Conservation (phyloP, 2,888 invertebrate genomes). For the Aphrophora alni region DNA sequence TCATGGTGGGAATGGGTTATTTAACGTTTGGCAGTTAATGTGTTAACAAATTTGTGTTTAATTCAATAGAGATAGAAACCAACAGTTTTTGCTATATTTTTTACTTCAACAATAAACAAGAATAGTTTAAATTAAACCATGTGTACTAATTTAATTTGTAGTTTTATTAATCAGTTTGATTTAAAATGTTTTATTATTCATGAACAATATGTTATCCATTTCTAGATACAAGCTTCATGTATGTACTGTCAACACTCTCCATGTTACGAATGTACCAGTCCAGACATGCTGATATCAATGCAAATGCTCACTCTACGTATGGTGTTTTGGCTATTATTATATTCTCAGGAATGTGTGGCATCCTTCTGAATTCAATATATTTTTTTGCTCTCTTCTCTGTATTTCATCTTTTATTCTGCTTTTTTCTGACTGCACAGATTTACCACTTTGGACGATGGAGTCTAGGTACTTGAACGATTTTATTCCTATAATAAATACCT, state of each 20-base stretch:
- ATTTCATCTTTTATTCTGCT: constrained; percentile 69
- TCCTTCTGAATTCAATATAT: constrained; percentile 66
- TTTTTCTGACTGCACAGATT: constrained; percentile 72
- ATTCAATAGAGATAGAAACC: too few relatives aligned
- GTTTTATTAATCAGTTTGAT: too few relatives aligned
- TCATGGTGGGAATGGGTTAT: too few relatives aligned
- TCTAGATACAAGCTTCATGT: constrained; percentile 92
- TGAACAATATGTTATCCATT: constrained; percentile 47
- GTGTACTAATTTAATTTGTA: too few relatives aligned
- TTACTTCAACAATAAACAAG: too few relatives aligned
- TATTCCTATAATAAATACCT: background rate
- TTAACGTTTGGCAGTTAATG: too few relatives aligned
- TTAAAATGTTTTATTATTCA: constrained; percentile 21
- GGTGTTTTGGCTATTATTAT: constrained; percentile 80
- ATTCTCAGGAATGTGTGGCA: constrained; percentile 68
- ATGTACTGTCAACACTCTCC: constrained; percentile 83
- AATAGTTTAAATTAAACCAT: too few relatives aligned
- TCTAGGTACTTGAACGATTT: constrained; percentile 61
- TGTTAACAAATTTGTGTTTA: too few relatives aligned
- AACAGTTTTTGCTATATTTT: too few relatives aligned
- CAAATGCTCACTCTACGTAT: constrained; percentile 80
- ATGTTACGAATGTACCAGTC: constrained; percentile 89
- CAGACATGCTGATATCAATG: constrained; percentile 87
- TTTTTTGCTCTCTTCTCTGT: constrained; percentile 79
- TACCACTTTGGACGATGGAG: constrained; percentile 78